Conservation (phyloP, 2,113 vertebrate species). For the Cochlearius cochlearius region DNA sequence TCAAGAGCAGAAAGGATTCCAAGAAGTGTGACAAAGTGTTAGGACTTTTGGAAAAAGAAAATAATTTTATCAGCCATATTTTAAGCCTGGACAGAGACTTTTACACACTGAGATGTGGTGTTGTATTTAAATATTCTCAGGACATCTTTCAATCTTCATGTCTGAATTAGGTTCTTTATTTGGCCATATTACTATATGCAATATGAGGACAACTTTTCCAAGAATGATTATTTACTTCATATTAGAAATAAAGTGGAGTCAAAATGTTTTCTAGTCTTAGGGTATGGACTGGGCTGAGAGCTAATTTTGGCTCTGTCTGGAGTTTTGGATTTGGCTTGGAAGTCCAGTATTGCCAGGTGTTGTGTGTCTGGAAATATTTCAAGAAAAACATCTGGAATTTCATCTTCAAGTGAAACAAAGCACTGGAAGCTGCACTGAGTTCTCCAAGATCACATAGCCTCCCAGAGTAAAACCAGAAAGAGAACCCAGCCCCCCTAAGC, state of each 20-base stretch:
- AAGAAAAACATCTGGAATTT: conserved; percentile 20
- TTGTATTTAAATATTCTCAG: not conserved
- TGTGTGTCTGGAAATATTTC: not conserved
- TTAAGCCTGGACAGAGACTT: not conserved
- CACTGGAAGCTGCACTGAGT: not conserved
- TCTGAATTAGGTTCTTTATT: not conserved
- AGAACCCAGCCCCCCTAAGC: not conserved
- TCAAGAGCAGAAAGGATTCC: not conserved
- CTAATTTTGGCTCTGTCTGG: not conserved
- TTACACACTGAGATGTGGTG: not conserved
- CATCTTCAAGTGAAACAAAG: not conserved
- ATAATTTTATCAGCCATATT: not conserved
- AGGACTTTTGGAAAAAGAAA: not conserved
- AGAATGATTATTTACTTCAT: not conserved
- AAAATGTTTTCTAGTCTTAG: not conserved
- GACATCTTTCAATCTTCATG: not conserved
- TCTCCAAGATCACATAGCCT: not conserved
- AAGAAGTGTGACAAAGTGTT: not conserved
- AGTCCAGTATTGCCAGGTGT: not conserved
- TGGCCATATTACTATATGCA: not conserved
- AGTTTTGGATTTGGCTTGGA: not conserved
- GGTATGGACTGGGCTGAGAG: not conserved
- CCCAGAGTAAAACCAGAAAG: not conserved
- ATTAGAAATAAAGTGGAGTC: not conserved
- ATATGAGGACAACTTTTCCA: not conserved